Conservation (phyloP, 2,113 vertebrate species). For the Poeciliopsis prolifica region DNA sequence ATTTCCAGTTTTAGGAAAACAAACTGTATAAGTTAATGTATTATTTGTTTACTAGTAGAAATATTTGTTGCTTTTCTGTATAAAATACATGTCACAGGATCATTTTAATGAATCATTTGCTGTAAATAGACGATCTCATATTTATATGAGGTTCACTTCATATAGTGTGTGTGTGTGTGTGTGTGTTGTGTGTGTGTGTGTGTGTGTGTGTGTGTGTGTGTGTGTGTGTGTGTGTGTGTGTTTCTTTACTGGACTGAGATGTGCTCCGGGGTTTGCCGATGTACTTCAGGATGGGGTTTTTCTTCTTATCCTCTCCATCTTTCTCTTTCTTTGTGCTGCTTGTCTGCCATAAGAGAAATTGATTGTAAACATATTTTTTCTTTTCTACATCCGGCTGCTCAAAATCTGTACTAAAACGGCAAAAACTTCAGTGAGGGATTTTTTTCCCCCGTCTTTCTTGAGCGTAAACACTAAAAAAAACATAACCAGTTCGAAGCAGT, state of each 20-base stretch:
- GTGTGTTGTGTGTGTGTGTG: too few species aligned
- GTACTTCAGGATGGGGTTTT: slow-evolving; percentile 95
- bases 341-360: slow-evolving; percentile 72
- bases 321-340: slow-evolving; percentile 86
- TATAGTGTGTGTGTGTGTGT: too few species aligned
- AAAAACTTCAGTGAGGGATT: background rate
- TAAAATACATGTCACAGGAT: too few species aligned
- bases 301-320: slow-evolving; percentile 87
- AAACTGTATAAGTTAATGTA: background rate
- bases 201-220: too few species aligned
- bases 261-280: slow-evolving; percentile 89
- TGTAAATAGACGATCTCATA: background rate
- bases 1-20: background rate
- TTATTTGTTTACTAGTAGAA: too few species aligned
- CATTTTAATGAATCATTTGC: background rate
- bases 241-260: slow-evolving; percentile 89
- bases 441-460: background rate
- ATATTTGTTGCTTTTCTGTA: too few species aligned
- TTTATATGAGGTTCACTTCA: background rate
- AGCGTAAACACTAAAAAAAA: background rate
- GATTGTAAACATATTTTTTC: background rate
- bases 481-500: too few species aligned
- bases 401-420: background rate
- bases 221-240: slow-evolving; percentile 22
- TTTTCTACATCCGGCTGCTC: background rate